Conservation (phyloP, 2,888 invertebrate genomes). For the Sinohyriopsis cumingii region DNA sequence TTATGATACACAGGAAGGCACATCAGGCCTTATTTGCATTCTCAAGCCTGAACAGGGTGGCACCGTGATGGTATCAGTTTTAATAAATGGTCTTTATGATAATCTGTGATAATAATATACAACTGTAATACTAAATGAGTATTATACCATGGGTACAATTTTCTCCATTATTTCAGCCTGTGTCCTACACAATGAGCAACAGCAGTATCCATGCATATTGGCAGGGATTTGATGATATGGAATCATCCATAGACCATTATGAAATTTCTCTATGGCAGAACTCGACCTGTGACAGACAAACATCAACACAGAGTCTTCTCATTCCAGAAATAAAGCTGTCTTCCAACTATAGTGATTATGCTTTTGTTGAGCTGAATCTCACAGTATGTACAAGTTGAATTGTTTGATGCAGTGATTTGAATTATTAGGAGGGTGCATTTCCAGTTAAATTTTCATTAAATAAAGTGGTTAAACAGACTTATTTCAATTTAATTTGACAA, state of each 20-base stretch:
- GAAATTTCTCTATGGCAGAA: slow-evolving; percentile 27
- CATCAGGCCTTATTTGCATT: too few species aligned
- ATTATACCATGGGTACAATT: not conserved
- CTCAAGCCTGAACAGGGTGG: too few species aligned
- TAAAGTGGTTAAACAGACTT: too few species aligned
- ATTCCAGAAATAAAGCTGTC: slow-evolving; percentile 18
- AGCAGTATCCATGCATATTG: slow-evolving; percentile 23
- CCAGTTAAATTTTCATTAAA: too few species aligned
- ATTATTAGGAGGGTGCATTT: too few species aligned
- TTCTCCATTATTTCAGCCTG: slow-evolving; percentile 17
- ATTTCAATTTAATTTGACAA: too few species aligned
- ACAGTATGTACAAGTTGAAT: slow-evolving; percentile 10
- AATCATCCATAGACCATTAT: slow-evolving; percentile 27
- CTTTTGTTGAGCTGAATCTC: slow-evolving; percentile 24
- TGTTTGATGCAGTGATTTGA: too few species aligned
- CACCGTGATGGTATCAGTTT: too few species aligned
- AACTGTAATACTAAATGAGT: too few species aligned
- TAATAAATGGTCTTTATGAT: too few species aligned
- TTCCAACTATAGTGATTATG: slow-evolving; percentile 21
- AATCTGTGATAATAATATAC: too few species aligned
- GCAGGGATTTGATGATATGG: slow-evolving; percentile 34
- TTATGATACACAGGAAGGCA: too few species aligned
- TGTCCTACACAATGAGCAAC: slow-evolving; percentile 26
- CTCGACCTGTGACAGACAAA: slow-evolving; percentile 14
- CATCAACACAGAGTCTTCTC: not conserved